A percentile compares a stretch with the other conserved stretches of the same genome.
phyloP scores from a whole-genome alignment of 1,140 invertebrate genomes.

The Ephestia elutella region DNA sequence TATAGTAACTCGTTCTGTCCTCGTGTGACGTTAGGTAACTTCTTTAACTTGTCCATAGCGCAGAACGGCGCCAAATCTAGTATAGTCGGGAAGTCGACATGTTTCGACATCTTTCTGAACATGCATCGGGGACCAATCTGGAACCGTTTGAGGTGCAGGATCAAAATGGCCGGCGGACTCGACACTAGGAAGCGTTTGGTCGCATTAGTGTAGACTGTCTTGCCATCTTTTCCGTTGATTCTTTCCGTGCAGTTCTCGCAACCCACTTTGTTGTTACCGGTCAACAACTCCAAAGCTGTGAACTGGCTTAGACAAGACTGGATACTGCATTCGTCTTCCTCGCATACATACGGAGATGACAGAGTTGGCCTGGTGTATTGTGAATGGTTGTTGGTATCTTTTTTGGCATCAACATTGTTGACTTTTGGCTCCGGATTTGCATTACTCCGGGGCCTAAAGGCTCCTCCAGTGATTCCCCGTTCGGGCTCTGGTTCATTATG shows the following conservation, averaged over 20 bases:
- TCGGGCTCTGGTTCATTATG: slow-evolving; percentile 25
- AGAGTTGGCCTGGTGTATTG: slow-evolving; percentile 62
- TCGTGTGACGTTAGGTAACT: slow-evolving; percentile 76
- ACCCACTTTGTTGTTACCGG: slow-evolving; percentile 92
- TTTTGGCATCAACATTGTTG: slow-evolving; percentile 32
- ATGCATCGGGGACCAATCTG: slow-evolving; percentile 77
- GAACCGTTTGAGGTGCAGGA: slow-evolving; percentile 95
- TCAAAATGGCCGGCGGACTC: slow-evolving; percentile 92
- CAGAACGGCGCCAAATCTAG: slow-evolving; percentile 95
- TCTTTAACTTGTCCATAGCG: slow-evolving; percentile 81
- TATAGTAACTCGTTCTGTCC: slow-evolving; percentile 86
- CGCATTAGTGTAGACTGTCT: slow-evolving; percentile 90
- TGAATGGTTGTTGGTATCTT: slow-evolving; percentile 29
- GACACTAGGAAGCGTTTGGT: slow-evolving; percentile 94
- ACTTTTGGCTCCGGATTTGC: slow-evolving; percentile 36
- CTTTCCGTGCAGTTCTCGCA: slow-evolving; percentile 91
- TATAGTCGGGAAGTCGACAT: slow-evolving; percentile 90
- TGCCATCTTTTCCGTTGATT: slow-evolving; percentile 78
- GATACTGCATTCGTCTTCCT: slow-evolving; percentile 87
- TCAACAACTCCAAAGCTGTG: slow-evolving; percentile 90
- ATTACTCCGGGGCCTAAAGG: slow-evolving; percentile 23
- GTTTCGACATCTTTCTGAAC: slow-evolving; percentile 86
- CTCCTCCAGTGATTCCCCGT: background rate
- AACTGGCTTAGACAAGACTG: slow-evolving; percentile 94
- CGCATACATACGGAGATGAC: slow-evolving; percentile 79